These are phyloP conservation scores for Connochaetes taurinus DNA, from an alignment of 2,113 vertebrate species.

Conservation along the genomic window DNA sequence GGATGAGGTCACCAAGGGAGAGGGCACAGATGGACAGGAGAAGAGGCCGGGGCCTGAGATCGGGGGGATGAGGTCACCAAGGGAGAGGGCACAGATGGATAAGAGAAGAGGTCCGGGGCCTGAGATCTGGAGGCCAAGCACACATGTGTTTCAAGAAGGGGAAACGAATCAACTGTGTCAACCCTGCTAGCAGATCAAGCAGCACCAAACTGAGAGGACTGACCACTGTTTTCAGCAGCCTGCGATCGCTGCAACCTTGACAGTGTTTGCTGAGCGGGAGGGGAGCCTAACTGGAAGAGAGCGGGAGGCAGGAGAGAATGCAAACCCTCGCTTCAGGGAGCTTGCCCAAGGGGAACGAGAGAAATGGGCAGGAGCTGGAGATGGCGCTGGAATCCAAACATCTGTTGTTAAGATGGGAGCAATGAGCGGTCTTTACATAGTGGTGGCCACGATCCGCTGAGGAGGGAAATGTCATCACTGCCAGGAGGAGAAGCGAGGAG, in stretches of 20 bases:
- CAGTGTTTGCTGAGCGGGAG: fast-evolving
- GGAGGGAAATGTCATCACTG: fast-evolving
- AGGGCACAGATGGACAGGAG: too few relatives aligned
- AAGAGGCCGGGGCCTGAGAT: too few relatives aligned
- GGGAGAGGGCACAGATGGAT: fast-evolving
- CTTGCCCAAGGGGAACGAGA: background rate
- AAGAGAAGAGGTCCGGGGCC: fast-evolving
- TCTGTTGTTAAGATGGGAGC: background rate
- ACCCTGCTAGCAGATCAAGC: fast-evolving
- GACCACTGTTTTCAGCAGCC: fast-evolving
- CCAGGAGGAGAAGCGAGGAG: background rate
- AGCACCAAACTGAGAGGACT: background rate
- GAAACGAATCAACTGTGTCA: fast-evolving
- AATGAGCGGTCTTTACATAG: fast-evolving
- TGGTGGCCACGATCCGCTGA: fast-evolving
- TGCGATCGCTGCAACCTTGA: fast-evolving
- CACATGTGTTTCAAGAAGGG: background rate
- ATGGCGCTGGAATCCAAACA: fast-evolving
- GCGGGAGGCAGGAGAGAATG: fast-evolving
- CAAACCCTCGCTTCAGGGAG: background rate
- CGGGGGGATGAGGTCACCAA: fast-evolving
- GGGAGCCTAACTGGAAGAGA: background rate
- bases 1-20: too few relatives aligned
- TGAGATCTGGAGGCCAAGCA: background rate
- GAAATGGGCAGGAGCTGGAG: too few relatives aligned